Percentiles rank a stretch among this genome's conserved stretches.
Conservation (phyloP, 2,888 invertebrate genomes). For the Carpatolechia fugitivella region DNA sequence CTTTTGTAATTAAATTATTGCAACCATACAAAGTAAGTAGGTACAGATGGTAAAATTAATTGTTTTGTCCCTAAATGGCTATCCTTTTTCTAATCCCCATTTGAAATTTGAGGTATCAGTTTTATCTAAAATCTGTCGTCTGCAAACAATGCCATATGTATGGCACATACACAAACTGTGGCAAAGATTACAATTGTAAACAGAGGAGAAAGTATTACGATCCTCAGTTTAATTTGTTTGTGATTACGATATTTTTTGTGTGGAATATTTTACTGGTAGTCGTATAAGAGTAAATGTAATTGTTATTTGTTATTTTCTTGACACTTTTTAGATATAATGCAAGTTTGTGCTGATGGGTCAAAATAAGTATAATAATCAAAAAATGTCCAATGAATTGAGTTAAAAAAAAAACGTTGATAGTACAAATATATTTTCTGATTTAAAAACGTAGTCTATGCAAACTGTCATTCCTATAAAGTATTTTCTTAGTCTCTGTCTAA, state of each 20-base stretch:
- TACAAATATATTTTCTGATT: too few relatives aligned
- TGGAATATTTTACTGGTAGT: too few relatives aligned
- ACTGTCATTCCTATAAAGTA: constrained; percentile 22
- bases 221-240: too few relatives aligned
- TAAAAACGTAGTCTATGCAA: too few relatives aligned
- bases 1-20: not conserved
- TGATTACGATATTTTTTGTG: too few relatives aligned
- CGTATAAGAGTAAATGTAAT: too few relatives aligned
- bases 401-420: too few relatives aligned
- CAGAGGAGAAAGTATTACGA: constrained; percentile 3
- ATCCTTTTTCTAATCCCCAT: constrained; percentile 53
- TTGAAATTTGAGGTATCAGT: constrained; percentile 50
- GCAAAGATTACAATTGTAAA: not conserved
- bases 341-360: too few relatives aligned
- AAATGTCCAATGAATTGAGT: too few relatives aligned
- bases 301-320: too few relatives aligned
- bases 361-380: too few relatives aligned
- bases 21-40: not conserved
- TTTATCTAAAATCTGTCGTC: constrained; percentile 53
- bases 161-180: constrained; percentile 26
- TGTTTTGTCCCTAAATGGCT: constrained; percentile 45
- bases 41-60: constrained; percentile 22
- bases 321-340: too few relatives aligned
- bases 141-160: constrained; percentile 52
- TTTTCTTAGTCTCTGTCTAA: constrained; percentile 23